phyloP scores from a whole-genome alignment of 2,113 vertebrate species.

The Dermatemys mawii region DNA sequence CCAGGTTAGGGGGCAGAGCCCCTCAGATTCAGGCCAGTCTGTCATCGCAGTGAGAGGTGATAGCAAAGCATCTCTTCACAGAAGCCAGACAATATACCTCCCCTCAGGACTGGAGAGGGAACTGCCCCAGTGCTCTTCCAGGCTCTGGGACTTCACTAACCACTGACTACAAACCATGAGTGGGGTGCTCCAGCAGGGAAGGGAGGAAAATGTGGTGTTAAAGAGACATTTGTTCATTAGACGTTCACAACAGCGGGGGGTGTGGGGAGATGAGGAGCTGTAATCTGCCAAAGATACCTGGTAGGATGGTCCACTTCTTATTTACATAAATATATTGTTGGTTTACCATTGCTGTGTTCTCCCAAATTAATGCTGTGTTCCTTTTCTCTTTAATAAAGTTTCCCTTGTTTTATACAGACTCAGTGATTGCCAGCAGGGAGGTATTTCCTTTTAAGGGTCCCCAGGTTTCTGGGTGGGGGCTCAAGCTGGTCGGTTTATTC shows the following conservation, averaged over 20 bases:
- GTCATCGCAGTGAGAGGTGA: background rate
- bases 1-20: background rate
- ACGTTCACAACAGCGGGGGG: background rate
- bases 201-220: background rate
- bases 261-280: background rate
- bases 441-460: background rate
- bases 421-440: background rate
- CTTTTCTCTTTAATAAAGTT: background rate
- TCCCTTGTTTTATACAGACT: background rate
- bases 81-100: background rate
- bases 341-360: background rate
- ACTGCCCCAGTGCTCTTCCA: background rate
- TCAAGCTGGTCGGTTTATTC: background rate
- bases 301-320: background rate
- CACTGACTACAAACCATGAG: background rate
- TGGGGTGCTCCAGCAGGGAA: background rate
- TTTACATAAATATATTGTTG: background rate
- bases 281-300: background rate
- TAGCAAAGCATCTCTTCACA: background rate
- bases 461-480: background rate
- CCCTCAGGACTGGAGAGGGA: background rate
- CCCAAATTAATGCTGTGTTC: background rate
- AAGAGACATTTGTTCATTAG: background rate
- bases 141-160: background rate
- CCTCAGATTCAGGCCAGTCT: background rate